Conservation (phyloP, 2,113 vertebrate species). For the Heliornis fulica region DNA sequence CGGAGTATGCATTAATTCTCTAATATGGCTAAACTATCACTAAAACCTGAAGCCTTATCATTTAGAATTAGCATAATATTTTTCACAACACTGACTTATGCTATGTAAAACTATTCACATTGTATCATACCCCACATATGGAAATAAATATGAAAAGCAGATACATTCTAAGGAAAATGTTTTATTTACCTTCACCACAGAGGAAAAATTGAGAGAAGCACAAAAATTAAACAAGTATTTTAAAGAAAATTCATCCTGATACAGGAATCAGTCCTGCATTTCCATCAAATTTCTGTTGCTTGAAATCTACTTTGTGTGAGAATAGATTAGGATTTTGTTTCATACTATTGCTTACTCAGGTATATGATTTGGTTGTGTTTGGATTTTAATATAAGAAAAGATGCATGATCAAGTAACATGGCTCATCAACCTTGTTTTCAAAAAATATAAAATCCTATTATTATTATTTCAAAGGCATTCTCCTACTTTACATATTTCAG, state of each 20-base stretch:
- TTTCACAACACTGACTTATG: background rate
- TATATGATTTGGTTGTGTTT: background rate
- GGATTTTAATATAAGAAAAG: background rate
- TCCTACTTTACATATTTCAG: background rate
- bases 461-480: background rate
- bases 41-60: background rate
- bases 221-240: background rate
- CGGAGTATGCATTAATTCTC: background rate
- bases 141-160: background rate
- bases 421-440: background rate
- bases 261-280: accelerated
- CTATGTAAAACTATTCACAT: background rate
- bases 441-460: background rate
- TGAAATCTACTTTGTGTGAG: background rate
- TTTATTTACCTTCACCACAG: background rate
- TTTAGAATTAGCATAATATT: background rate
- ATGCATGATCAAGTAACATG: background rate
- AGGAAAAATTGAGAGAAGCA: background rate
- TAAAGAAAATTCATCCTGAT: background rate
- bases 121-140: background rate
- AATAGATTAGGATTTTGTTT: background rate
- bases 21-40: background rate
- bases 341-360: background rate
- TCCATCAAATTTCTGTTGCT: background rate
- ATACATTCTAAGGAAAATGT: background rate